A percentile compares a stretch with the other conserved stretches of the same genome.
These are phyloP conservation scores for Sarcophaga caerulescens DNA, from an alignment of 2,888 invertebrate genomes.

Conservation along the genomic window DNA sequence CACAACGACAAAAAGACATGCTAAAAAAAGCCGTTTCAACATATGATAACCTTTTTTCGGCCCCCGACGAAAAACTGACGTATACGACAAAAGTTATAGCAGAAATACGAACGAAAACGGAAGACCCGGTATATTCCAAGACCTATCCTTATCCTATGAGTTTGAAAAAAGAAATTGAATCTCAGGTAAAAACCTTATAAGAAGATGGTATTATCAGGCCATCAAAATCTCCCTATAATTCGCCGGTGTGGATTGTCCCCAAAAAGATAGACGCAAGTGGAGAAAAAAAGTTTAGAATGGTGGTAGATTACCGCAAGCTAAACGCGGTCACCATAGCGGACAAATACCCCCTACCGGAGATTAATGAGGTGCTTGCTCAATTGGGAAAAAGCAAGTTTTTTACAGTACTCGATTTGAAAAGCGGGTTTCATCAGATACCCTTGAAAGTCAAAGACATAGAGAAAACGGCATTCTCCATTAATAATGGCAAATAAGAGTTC, in stretches of 20 bases:
- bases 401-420: background rate
- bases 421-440: background rate
- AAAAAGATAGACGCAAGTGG: background rate
- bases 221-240: slow-evolving; percentile 4
- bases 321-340: background rate
- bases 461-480: background rate
- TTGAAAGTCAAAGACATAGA: background rate
- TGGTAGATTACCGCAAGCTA: background rate
- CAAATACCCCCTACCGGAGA: background rate
- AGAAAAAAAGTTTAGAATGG: background rate
- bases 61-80: background rate
- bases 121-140: slow-evolving; percentile 3
- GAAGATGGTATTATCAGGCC: background rate
- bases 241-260: slow-evolving; percentile 1
- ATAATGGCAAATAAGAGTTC: no score
- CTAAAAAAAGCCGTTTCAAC: background rate
- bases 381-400: background rate
- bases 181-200: background rate
- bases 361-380: background rate
- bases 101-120: slow-evolving; percentile 17
- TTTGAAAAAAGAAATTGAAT: slow-evolving; percentile 24
- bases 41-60: slow-evolving; percentile 17
- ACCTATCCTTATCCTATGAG: no score
- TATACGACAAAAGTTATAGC: background rate
- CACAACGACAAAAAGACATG: slow-evolving; percentile 2